A percentile compares a stretch with the other conserved stretches of the same genome.
Conservation (phyloP, 2,888 invertebrate species). For the Mactromeris polynyma region DNA sequence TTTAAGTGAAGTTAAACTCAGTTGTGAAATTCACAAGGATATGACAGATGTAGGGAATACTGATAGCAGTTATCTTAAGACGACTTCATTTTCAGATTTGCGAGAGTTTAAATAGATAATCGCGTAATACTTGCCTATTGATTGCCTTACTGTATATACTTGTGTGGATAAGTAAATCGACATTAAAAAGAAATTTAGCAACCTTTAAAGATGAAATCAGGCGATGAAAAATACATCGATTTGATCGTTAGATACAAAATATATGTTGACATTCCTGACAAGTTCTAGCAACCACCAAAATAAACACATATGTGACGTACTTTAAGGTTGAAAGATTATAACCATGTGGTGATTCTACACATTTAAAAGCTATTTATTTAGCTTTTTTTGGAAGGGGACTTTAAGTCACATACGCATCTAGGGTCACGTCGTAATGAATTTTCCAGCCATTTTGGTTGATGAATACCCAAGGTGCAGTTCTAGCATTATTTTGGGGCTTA, state of each 20-base stretch:
- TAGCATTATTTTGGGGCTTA: too few species aligned
- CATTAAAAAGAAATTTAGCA: neutral
- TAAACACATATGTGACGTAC: constrained; percentile 13
- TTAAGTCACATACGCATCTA: too few species aligned
- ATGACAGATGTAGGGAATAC: too few species aligned
- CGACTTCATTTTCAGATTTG: neutral
- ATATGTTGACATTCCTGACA: neutral
- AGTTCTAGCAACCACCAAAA: constrained; percentile 31
- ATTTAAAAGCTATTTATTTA: too few species aligned
- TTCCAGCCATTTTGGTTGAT: too few species aligned
- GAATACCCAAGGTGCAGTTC: too few species aligned
- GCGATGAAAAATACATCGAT: neutral
- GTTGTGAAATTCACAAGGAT: too few species aligned
- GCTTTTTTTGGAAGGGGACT: too few species aligned
- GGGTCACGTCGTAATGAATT: too few species aligned
- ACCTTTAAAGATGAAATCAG: neutral
- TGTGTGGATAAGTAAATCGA: neutral
- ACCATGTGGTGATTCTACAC: too few species aligned
- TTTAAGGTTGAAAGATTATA: too few species aligned
- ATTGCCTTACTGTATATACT: neutral
- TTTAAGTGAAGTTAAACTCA: too few species aligned
- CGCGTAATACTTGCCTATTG: constrained; percentile 11
- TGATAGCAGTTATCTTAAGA: constrained; percentile 23
- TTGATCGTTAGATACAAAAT: neutral
- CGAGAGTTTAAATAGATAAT: constrained; percentile 18